Evolutionary conservation across 2,888 invertebrate species (phyloP).

Genomic region (Hypomecis atomaria): DNA sequence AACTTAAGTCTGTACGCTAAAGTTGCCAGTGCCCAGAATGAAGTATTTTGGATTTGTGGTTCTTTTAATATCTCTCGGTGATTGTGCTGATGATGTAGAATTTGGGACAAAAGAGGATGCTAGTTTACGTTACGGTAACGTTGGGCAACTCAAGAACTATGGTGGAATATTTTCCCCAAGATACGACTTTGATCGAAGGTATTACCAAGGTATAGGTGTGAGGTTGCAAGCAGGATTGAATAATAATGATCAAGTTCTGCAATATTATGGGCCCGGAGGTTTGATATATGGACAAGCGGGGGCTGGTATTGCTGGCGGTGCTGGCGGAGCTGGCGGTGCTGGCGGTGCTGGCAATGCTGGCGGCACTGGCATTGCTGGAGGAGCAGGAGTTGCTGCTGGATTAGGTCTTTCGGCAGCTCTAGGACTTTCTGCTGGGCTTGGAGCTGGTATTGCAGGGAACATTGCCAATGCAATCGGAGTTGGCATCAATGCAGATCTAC

Average conservation of each 20-base stretch:
- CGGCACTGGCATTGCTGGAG: neutral
- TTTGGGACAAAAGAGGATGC: neutral
- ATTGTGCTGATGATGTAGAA: constrained; percentile 10
- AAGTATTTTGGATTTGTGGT: constrained; percentile 17
- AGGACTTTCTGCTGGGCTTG: constrained; percentile 13
- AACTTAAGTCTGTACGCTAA: neutral
- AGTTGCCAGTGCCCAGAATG: constrained; percentile 4
- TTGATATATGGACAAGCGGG: constrained; percentile 13
- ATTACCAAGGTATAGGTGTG: neutral
- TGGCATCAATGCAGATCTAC: constrained; percentile 18
- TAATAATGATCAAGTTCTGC: neutral
- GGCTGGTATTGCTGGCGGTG: constrained; percentile 3
- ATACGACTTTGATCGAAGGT: constrained; percentile 10
- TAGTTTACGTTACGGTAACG: constrained; percentile 1
- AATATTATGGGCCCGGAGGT: constrained; percentile 4
- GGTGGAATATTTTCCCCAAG: constrained; percentile 21
- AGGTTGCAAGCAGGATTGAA: neutral
- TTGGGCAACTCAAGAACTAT: constrained; percentile 19
- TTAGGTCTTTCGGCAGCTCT: constrained; percentile 20
- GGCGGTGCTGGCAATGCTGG: neutral
- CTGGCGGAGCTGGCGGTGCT: neutral
- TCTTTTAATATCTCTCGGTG: constrained; percentile 8
- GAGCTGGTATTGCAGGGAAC: constrained; percentile 16
- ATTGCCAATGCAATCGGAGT: constrained; percentile 14
- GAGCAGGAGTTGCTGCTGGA: neutral